phyloP scores from a whole-genome alignment of 2,888 invertebrate genomes.

The Julus scanicus region DNA sequence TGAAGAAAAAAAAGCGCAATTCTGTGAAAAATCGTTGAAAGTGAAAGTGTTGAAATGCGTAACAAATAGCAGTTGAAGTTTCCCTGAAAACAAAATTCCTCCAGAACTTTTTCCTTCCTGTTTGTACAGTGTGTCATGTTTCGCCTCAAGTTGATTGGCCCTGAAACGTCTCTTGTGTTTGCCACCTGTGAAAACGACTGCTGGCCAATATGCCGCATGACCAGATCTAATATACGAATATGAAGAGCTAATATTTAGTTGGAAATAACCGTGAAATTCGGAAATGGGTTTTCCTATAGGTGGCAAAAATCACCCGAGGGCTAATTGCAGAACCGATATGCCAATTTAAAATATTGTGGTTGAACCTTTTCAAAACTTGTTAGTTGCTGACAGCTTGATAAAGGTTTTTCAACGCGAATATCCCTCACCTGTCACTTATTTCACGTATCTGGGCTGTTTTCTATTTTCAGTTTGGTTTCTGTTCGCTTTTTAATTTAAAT shows the following conservation, averaged over 20 bases:
- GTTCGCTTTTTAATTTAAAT: neutral
- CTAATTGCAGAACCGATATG: constrained; percentile 29
- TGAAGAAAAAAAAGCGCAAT: neutral
- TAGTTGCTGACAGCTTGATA: constrained; percentile 7
- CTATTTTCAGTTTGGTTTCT: neutral
- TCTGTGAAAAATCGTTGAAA: neutral
- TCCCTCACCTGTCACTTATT: neutral
- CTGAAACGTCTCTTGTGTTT: neutral
- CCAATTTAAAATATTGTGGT: neutral
- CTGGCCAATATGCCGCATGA: constrained; percentile 34
- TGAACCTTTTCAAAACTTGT: neutral
- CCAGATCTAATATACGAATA: neutral
- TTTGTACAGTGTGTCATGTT: neutral
- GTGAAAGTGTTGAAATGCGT: constrained; percentile 24
- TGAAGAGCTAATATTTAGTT: constrained; percentile 9
- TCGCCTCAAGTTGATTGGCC: neutral
- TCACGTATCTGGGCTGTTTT: neutral
- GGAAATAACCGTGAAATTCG: constrained; percentile 23
- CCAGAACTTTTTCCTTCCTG: neutral
- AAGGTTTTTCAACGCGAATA: neutral
- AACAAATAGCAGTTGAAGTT: neutral
- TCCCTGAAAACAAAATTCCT: neutral
- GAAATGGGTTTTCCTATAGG: constrained; percentile 16
- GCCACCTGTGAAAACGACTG: constrained; percentile 13
- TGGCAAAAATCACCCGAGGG: neutral